Evolutionary conservation across 1,140 invertebrate species (phyloP).

Genomic region (Diuraphis noxia): DNA sequence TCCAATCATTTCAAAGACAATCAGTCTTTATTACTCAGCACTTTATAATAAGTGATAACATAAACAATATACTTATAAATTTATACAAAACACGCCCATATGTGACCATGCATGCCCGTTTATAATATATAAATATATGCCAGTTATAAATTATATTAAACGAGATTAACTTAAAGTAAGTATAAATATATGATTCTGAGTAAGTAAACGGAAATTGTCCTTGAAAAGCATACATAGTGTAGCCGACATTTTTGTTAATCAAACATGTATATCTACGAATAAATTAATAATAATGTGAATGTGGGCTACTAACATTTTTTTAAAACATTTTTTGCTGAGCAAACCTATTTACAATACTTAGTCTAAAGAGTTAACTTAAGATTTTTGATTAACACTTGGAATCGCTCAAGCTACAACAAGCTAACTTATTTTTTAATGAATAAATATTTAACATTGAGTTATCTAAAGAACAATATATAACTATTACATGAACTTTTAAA

Average conservation of each 20-base stretch:
- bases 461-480: constrained; percentile 43
- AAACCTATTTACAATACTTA: constrained; percentile 46
- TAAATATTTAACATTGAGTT: neutral
- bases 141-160: neutral
- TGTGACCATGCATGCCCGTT: neutral
- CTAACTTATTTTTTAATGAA: neutral
- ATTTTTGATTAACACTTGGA: constrained; percentile 34
- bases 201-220: constrained; percentile 18
- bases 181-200: neutral
- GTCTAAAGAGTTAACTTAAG: neutral
- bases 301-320: neutral
- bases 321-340: constrained; percentile 27
- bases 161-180: constrained; percentile 17
- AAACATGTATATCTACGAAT: neutral
- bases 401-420: neutral
- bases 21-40: constrained; percentile 42
- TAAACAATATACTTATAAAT: neutral
- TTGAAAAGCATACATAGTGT: neutral
- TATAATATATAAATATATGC: neutral
- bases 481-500: neutral
- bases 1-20: constrained; percentile 34
- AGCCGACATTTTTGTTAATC: neutral
- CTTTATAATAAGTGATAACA: neutral
- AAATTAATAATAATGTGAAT: neutral
- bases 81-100: neutral